phyloP scores from a whole-genome alignment of 2,113 vertebrate genomes.

The Mus musculus region DNA sequence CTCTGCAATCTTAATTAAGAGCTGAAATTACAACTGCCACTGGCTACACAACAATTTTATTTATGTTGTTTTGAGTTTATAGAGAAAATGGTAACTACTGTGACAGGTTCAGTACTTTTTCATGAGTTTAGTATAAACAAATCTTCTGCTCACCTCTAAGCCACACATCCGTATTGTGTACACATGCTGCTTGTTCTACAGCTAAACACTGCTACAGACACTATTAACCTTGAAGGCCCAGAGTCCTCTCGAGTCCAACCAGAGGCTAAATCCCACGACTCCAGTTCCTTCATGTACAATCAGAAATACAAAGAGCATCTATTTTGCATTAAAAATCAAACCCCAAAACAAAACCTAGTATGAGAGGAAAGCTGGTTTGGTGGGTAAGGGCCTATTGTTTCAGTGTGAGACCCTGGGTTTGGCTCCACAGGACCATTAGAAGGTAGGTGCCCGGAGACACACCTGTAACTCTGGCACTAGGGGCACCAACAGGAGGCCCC shows the following conservation, averaged over 20 bases:
- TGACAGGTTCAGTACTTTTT: constrained; percentile 57
- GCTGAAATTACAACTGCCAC: constrained; percentile 56
- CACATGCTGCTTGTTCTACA: neutral
- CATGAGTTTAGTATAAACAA: constrained; percentile 51
- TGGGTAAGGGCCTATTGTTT: neutral
- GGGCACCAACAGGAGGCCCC: neutral
- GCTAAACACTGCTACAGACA: neutral
- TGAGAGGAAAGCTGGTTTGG: neutral
- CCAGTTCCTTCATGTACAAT: neutral
- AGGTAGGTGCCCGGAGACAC: neutral
- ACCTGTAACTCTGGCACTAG: neutral
- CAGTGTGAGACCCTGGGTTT: neutral
- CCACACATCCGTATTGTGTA: neutral
- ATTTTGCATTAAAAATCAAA: neutral
- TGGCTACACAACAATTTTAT: constrained; percentile 34
- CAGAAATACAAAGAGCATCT: neutral
- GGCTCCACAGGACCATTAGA: neutral
- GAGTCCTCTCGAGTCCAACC: neutral
- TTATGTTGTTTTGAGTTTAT: constrained; percentile 34
- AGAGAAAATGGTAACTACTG: constrained; percentile 32
- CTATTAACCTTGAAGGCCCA: neutral
- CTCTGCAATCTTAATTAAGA: neutral
- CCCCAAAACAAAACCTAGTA: neutral
- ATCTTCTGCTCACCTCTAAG: neutral
- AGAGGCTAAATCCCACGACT: neutral